Percentiles rank a stretch among this genome's conserved stretches.
These are phyloP conservation scores for Scarus forsteni DNA, from an alignment of 2,797 vertebrate species.

Conservation along the genomic window DNA sequence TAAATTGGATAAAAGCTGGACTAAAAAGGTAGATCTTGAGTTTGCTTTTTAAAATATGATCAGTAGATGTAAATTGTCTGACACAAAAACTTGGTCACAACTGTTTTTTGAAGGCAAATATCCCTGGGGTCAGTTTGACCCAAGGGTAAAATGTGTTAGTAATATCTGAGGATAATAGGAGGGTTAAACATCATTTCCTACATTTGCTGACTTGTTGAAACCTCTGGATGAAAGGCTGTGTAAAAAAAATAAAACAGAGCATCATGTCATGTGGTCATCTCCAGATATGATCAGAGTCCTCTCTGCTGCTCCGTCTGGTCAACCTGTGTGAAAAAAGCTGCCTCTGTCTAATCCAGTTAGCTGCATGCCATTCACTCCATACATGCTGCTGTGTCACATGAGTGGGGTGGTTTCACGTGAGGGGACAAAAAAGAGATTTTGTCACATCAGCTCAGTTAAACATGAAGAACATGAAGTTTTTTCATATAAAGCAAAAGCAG, in stretches of 20 bases:
- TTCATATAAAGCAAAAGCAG: neutral
- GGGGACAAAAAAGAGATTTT: neutral
- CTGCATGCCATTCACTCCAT: slow-evolving; percentile 27
- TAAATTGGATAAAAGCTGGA: too few species aligned
- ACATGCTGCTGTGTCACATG: slow-evolving; percentile 29
- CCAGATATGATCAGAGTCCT: slow-evolving; percentile 20
- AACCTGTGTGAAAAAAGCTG: neutral
- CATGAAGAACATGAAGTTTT: neutral
- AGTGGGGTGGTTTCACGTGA: slow-evolving; percentile 8
- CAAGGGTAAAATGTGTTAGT: too few species aligned
- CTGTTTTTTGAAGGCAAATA: too few species aligned
- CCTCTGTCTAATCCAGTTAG: slow-evolving; percentile 51
- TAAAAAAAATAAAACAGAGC: neutral
- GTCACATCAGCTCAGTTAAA: neutral
- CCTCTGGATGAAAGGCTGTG: neutral
- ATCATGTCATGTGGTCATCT: slow-evolving; percentile 34
- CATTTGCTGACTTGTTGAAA: neutral
- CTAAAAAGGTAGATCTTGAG: too few species aligned
- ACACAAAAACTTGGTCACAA: too few species aligned
- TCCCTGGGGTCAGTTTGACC: too few species aligned
- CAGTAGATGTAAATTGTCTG: too few species aligned
- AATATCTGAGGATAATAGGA: neutral
- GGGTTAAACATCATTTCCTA: neutral
- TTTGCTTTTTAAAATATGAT: too few species aligned
- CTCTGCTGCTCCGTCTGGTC: neutral